These are phyloP conservation scores for Yoshiicerus persimilis DNA, from an alignment of 1,140 invertebrate species.

Conservation along the genomic window DNA sequence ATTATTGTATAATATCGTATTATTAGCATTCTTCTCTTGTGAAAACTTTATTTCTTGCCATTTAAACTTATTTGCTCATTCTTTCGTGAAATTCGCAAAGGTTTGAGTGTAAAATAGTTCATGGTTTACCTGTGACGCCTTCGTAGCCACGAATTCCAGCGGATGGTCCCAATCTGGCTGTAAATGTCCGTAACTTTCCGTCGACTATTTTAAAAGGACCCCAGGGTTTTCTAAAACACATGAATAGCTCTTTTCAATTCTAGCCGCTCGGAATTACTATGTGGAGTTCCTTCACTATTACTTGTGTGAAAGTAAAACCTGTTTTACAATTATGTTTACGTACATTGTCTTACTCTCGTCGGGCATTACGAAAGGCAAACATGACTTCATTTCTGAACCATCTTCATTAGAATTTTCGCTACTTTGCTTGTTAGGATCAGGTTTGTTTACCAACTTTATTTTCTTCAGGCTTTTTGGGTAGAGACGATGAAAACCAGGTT, in stretches of 20 bases:
- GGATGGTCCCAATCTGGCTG: constrained; percentile 75
- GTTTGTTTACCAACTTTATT: constrained; percentile 13
- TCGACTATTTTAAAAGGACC: constrained; percentile 75
- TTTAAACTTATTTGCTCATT: no score
- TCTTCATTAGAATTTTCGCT: constrained; percentile 21
- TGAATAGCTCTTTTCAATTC: not conserved
- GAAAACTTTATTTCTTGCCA: constrained; percentile 18
- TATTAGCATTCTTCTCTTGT: not conserved
- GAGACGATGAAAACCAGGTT: constrained; percentile 80
- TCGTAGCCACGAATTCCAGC: constrained; percentile 74
- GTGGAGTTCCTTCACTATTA: not conserved
- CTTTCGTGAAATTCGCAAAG: not conserved
- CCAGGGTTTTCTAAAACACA: constrained; percentile 67
- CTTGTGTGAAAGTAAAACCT: not conserved
- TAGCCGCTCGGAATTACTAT: not conserved
- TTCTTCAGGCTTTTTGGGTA: constrained; percentile 56
- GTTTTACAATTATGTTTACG: not conserved
- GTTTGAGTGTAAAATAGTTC: not conserved
- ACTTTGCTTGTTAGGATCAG: not conserved
- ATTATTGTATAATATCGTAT: constrained; percentile 26
- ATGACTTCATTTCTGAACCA: constrained; percentile 10
- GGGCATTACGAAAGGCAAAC: constrained; percentile 10
- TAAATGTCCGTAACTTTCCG: constrained; percentile 72
- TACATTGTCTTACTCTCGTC: constrained; percentile 2
- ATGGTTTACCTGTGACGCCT: constrained; percentile 62